Evolutionary conservation across 2,113 vertebrate species (phyloP).

Genomic region (Nannospalax galili): DNA sequence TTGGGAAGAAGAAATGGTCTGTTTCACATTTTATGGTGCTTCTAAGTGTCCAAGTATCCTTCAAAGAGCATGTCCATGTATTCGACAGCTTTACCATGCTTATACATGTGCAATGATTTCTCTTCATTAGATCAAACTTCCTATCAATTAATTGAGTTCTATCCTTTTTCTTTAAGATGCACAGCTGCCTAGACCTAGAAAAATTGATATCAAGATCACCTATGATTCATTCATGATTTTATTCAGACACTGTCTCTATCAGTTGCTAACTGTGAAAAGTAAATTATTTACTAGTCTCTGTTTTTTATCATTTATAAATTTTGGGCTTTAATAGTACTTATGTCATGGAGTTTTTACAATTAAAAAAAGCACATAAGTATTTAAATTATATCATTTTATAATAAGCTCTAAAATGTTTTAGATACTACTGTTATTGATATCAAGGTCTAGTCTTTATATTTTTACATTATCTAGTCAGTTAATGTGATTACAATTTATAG

Average conservation of each 20-base stretch:
- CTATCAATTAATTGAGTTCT: not conserved
- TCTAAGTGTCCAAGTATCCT: not conserved
- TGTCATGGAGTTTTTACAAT: not conserved
- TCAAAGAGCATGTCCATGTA: not conserved
- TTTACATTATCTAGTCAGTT: not conserved
- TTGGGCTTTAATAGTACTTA: not conserved
- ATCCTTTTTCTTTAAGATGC: not conserved
- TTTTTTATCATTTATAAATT: not conserved
- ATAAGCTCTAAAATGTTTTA: not conserved
- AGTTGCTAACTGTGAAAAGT: not conserved
- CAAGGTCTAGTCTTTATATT: not conserved
- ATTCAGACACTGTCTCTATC: not conserved
- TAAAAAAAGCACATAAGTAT: not conserved
- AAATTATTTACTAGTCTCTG: not conserved
- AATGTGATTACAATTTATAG: not conserved
- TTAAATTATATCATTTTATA: too few relatives aligned
- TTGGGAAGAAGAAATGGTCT: not conserved
- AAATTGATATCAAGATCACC: not conserved
- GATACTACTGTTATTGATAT: constrained; percentile 3
- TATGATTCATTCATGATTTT: not conserved
- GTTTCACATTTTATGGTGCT: not conserved
- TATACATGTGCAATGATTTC: not conserved
- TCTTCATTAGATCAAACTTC: not conserved
- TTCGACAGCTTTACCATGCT: not conserved
- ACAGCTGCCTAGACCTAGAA: not conserved